Evolutionary conservation across 2,888 invertebrate species (phyloP), one percentile per base, ranked within the genome.

Genomic region (Oscheius sp.): DNA sequence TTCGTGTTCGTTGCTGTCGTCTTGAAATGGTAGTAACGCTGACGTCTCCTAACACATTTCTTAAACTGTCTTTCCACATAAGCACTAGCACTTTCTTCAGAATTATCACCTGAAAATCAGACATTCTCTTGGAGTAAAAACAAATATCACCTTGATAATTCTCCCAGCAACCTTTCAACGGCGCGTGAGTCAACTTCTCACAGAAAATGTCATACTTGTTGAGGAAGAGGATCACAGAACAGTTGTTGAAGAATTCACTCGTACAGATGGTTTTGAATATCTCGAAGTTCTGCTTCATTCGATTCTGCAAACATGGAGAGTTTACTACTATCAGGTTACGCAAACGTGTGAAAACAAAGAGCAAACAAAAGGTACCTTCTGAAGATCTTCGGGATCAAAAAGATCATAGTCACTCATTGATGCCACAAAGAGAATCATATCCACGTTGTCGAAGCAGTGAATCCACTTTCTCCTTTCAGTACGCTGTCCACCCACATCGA

Each of bases 1-100:
- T 84, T 78, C 37, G 89, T 88, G 74, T 90, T 89, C 13, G 90
- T 89, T 3, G 90, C 90, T 50, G 87, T 88, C 1, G 89, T 89
- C 33, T 89, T 85, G 74, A 83, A 85, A 33, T 77, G 68, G 70
- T 79, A 85, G 62, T 78, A 85, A 53, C 78, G 78, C 55, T 79
- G 79, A 42, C 87, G 84, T 42, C 80, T 84, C 3, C 88, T 89
- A 50, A 87, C 86, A 72, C 87, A 85, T 57, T 86, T 82, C 29
- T 84, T 79, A 75, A 90, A 90, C 76, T 87, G 79, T n/a, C 89
- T 87, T 59, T 86, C 84, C 58, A 90, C 87, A 73, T 80, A 88
- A 37, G 85, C 83, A 51, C 86, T 81, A 42, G 87, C 84, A 5
- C 81, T 79, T 48, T 89, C 89, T 3, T 84, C 81, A 0, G 83